Evolutionary conservation across 2,113 vertebrate genomes (phyloP), one percentile per base, ranked within the genome.

Genomic region (Halichoeres trimaculatus): DNA sequence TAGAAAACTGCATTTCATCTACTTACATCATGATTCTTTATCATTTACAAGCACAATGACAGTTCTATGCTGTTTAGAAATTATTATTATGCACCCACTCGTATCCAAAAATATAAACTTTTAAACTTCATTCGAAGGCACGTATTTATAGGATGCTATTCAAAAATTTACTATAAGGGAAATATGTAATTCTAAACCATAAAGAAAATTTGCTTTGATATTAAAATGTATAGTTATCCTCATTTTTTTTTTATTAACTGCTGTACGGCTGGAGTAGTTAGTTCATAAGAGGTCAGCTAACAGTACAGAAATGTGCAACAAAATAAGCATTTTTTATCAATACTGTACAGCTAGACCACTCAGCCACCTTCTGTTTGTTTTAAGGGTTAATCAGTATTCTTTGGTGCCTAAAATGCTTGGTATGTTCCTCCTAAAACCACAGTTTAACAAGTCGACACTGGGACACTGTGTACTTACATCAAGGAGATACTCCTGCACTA

Each of bases 401-500:
- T 50, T 50, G 16, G 19, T 10, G 47, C 12, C 22, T 23, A 10
- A 24, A 43, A 14, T 12, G 14, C 58, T 8, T 5, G 6, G n/a
- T 9, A 17, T 22, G 3, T 51, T 30, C 1, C 45, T 36, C 8
- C 50, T 23, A 48, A 17, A 14, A 17, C 38, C 8, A 23, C 52
- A 54, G 36, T n/a, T 16, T 22, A 23, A 19, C 4, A 13, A 19
- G 9, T 2, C 14, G 22, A 34, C 45, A 20, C 11, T 34, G 20
- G 9, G 12, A 40, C 12, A 19, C 24, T 0, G 13, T 7, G 19
- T 74, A 93, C 98, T 98, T 88, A 99, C 98, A 40, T 99, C 98
- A 84, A 99, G 90, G 14, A 95, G 91, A 23, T 99, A 99, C 74
- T 99, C 98, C 93, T 99, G 98, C 70, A 99, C 97, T 61, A 99